Evolutionary conservation across 1,140 invertebrate genomes (phyloP), one percentile per base, ranked within the genome.

Genomic region (Trichomalopsis sarcophagae): DNA sequence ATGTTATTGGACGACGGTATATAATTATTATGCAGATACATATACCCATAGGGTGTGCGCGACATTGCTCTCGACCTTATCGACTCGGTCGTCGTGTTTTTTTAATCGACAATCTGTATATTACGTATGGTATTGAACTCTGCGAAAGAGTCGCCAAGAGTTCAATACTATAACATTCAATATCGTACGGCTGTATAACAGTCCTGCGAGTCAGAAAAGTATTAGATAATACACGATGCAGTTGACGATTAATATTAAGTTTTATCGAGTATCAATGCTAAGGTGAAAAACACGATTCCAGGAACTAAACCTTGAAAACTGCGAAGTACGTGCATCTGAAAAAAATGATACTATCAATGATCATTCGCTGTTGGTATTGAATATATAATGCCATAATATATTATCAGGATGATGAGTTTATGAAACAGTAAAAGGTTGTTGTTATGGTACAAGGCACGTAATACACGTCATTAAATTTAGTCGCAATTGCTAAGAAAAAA

Each of bases 1-100:
- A 81, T 81, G 40, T 81, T 81, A 81, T 81, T 81, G 9, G 36
- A 40, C 36, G 55, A 62, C 21, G 21, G 17, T 62, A 62, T 21
- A 21, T 21, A 21, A 62, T 62, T 62, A 21, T 7, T 62, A 17
- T 6, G 17, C 1, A 62, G n/a, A 21, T 21, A 21, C 55, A 17
- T 21, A n/a, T 47, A 10, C 10, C 21, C 14, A 5, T 21, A 62
- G 21, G 55, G 55, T 62, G 14, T 62, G 6, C 5, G 55, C n/a
- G 55, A 21, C 55, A 6, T 62, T 62, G 55, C 7, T 62, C 3
- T 17, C 33, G 44, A 11, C 66, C 50, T 68, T 80, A 80, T 80
- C 78, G n/a, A 21, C 11, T 80, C 7, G 10, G 47, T 4, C 7
- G 23, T 50, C 66, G 2, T 40, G 5, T 80, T 80, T 80, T 27